Evolutionary conservation across 2,888 invertebrate genomes (phyloP).

Genomic region (Scaptodrosophila latifasciaeformis): DNA sequence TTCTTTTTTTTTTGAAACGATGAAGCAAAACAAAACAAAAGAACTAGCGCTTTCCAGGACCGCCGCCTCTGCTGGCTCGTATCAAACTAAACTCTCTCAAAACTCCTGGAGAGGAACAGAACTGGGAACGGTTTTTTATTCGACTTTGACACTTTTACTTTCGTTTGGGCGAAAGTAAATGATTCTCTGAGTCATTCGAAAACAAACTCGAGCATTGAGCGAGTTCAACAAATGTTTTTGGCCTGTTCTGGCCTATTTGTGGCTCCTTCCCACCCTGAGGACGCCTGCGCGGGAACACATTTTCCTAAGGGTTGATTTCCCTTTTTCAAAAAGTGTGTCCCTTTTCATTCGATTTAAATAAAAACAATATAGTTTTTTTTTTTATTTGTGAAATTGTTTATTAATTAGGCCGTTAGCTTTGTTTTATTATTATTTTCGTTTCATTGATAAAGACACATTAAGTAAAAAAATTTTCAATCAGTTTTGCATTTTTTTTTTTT

Average conservation of each 20-base stretch:
- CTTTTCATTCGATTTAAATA: slow-evolving; percentile 14
- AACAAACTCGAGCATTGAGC: no score
- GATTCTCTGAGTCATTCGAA: no score
- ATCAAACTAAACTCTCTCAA: slow-evolving; percentile 31
- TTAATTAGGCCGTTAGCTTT: slow-evolving; percentile 37
- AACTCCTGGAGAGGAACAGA: slow-evolving; percentile 8
- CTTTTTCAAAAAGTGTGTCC: slow-evolving; percentile 21
- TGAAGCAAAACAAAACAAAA: no score
- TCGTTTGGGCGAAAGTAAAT: background rate
- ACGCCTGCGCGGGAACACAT: background rate
- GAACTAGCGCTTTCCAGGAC: slow-evolving; percentile 25
- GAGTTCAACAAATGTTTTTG: no score
- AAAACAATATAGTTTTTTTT: slow-evolving; percentile 11
- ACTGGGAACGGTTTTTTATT: background rate
- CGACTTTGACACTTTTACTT: background rate
- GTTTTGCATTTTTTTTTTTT: slow-evolving; percentile 42
- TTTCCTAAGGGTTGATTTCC: no score
- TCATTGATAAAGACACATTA: slow-evolving; percentile 67
- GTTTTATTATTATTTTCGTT: slow-evolving; percentile 39
- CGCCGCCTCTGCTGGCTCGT: slow-evolving; percentile 30
- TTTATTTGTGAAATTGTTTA: slow-evolving; percentile 50
- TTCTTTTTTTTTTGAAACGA: background rate
- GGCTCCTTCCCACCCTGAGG: no score
- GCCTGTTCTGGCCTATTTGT: no score
- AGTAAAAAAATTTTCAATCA: slow-evolving; percentile 53